Evolutionary conservation across 2,888 invertebrate genomes (phyloP), one percentile per base, ranked within the genome.

Genomic region (Agriopis marginaria): DNA sequence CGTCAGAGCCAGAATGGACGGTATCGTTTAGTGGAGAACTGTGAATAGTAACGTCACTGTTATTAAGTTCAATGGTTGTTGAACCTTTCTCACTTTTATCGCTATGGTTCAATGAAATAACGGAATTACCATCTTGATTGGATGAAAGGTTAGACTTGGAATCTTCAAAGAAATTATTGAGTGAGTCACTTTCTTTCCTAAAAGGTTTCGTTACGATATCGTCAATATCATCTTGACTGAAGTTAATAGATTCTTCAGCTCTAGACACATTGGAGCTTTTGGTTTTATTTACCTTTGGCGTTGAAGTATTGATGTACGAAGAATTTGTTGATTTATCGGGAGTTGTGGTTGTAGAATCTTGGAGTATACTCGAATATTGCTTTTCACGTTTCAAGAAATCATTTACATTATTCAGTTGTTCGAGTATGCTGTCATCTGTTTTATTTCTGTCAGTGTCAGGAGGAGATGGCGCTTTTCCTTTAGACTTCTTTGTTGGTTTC

Each of bases 381-480:
- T 92, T 89, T 79, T 94, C 94, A 71, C 83, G 93, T 56, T 84
- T 90, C 71, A 93, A 82, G 69, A 93, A 94, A 75, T 92, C 92
- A 10, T 86, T 88, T 0, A 93, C 86, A 63, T 90, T 89, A 50
- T 89, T 89, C 66, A 93, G 73, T 75, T 92, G 92, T 77, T 93
- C 93, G 54, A 94, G 77, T 59, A 93, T 94, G 71, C 92, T 94
- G 67, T 94, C 94, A 72, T 93, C 92, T 11, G 91, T 93, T 86
- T 92, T 93, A 73, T 94, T 94, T 73, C 87, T 94, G 39, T 94
- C 93, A 1, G 77, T 71, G 61, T 94, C 95, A n/a, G 97, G 97
- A 0, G 96, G 97, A 0, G 95, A 95, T 0, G 97, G 97, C 1
- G 97, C 97, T 89, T 97, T 97, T 0, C 97, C 96, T 86, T 97